Evolutionary conservation across 2,113 vertebrate genomes (phyloP), one percentile per base, ranked within the genome.

Genomic region (Nettapus auritus): DNA sequence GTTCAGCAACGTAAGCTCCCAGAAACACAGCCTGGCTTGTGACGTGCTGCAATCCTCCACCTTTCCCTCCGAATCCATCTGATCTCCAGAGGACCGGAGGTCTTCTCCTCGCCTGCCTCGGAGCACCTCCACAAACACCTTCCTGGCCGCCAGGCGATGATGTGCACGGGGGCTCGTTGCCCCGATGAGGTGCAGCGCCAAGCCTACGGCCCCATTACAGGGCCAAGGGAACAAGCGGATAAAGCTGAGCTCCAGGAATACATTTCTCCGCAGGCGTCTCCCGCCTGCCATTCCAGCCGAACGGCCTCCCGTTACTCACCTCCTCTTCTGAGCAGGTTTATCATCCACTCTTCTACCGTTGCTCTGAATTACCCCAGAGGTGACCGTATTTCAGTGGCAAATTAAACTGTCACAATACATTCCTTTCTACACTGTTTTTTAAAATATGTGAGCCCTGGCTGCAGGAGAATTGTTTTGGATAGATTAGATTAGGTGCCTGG

Each of bases 361-460:
- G 50, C 87, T 89, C 62, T 31, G 75, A 94, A 86, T 73, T 82
- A 89, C 63, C 81, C 89, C 40, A 83, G 85, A 90, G 78, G 75
- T 93, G 76, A 88, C 40, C 3, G 3, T 77, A 93, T 86, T 95
- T 95, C 93, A 93, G 60, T 53, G 85, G 73, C 82, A 96, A 93
- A 91, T 94, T 87, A 80, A 94, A 74, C 76, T 82, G 71, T 88
- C 93, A 94, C 2, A 3, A 86, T 22, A 62, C 73, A 93, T 92
- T 84, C 69, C 69, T 86, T 86, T 90, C 86, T 56, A 71, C 40
- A 9, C 56, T 14, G 6, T 57, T 86, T 84, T 85, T 38, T 38
- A 19, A 77, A 89, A 64, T 42, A 77, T 20, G 26, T 28, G 68
- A 96, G 52, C 33, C 60, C 50, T 59, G 60, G 38, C 82, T 83